Evolutionary conservation across 1,140 invertebrate genomes (phyloP), one percentile per base, ranked within the genome.

Genomic region (Macrostomum lignano): DNA sequence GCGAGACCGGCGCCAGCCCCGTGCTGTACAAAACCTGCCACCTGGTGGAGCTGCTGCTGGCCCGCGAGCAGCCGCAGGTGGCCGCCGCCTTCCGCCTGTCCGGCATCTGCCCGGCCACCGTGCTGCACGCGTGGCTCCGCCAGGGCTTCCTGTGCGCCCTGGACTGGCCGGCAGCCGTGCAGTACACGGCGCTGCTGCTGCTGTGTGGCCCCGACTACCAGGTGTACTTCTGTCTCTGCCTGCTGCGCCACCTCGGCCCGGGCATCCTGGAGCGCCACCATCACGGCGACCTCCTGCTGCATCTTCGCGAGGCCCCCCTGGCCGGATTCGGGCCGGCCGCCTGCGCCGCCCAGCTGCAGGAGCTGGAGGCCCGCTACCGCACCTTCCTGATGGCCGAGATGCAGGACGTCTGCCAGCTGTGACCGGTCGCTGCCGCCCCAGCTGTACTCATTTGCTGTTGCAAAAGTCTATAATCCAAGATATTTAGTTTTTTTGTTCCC

Each of bases 111-210:
- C n/a, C n/a, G n/a, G n/a, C n/a, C n/a, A n/a, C n/a, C n/a, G n/a
- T n/a, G n/a, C n/a, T n/a, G n/a, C n/a, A n/a, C n/a, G n/a, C n/a
- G 32, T 63, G 61, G 61, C 40, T 61, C 25, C 47, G 46, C 17
- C 60, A 62, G 43, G 55, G 56, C 46, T 63, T 60, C 44, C 57
- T 56, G 51, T 59, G 58, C 40, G 53, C 57, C 35, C 38, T 63
- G 10, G 55, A 61, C 38, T 63, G 60, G 61, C 25, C 36, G 7
- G 56, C 61, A 38, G 56, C 62, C 15, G 50, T 52, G 25, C 52
- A 57, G 21, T 63, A 59, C 40, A n/a, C n/a, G n/a, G n/a, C n/a
- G n/a, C n/a, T n/a, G n/a, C n/a, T n/a, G n/a, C n/a, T n/a, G n/a
- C 22, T 61, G 5, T 39, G 44, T 22, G 60, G 59, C 2, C 40